Evolutionary conservation across 2,113 vertebrate genomes (phyloP).

Genomic region (Cisticola juncidis): DNA sequence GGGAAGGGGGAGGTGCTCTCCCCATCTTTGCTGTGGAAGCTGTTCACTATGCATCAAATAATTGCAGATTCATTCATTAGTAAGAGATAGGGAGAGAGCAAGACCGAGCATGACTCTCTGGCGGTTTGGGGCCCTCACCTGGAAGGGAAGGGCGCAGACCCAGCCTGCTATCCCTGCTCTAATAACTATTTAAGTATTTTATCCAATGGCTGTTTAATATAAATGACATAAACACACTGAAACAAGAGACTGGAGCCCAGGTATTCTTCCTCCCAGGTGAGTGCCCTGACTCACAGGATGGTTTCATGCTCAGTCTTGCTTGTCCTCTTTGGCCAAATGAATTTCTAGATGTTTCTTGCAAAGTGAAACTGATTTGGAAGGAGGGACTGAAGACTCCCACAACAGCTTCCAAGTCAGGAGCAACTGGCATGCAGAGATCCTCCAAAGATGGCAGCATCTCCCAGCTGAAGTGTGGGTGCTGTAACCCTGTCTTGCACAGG

Average conservation of each 20-base stretch:
- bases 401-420: neutral
- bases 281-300: neutral
- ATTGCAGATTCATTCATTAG: slow-evolving; percentile 23
- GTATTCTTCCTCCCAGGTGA: neutral
- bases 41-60: neutral
- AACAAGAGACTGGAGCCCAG: neutral
- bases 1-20: neutral
- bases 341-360: neutral
- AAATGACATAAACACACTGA: neutral
- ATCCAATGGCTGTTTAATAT: slow-evolving; percentile 1
- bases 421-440: rapidly evolving
- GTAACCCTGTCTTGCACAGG: neutral
- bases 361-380: neutral
- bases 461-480: neutral
- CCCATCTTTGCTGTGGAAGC: neutral
- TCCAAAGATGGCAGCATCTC: neutral
- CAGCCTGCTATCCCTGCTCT: neutral
- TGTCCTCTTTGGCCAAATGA: neutral
- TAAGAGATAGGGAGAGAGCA: slow-evolving; percentile 13
- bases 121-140: slow-evolving; percentile 24
- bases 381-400: neutral
- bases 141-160: neutral
- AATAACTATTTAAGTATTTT: slow-evolving; percentile 2
- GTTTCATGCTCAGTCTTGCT: neutral
- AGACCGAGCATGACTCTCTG: neutral